Evolutionary conservation across 2,888 invertebrate genomes (phyloP).

Genomic region (Meandrusa payeni): DNA sequence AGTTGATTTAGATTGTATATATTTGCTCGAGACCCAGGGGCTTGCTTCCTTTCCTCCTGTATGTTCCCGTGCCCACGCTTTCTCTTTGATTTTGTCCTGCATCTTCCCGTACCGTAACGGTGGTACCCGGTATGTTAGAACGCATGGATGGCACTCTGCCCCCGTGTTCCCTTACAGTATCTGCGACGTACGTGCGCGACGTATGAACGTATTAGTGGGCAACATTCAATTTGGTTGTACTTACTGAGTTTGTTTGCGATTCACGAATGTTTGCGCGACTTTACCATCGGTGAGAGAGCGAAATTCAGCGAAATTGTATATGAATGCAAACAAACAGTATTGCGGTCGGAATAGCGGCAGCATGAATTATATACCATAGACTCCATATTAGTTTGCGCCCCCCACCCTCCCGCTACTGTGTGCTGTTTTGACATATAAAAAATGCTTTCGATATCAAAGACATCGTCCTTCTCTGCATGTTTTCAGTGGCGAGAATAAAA

Average conservation of each 20-base stretch:
- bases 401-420: constrained; percentile 58
- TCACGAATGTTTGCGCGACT: constrained; percentile 46
- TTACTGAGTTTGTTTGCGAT: constrained; percentile 64
- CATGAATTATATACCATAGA: constrained; percentile 57
- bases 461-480: constrained; percentile 65
- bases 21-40: constrained; percentile 60
- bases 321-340: constrained; percentile 40
- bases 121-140: constrained; percentile 42
- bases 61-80: constrained; percentile 34
- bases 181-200: constrained; percentile 30
- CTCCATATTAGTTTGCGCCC: constrained; percentile 61
- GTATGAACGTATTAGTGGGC: constrained; percentile 30
- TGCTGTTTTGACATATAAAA: constrained; percentile 39
- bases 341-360: constrained; percentile 51
- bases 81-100: constrained; percentile 49
- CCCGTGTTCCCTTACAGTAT: constrained; percentile 23
- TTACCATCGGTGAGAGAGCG: constrained; percentile 64
- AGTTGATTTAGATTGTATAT: constrained; percentile 51
- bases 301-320: constrained; percentile 70
- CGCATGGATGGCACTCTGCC: constrained; percentile 38
- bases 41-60: constrained; percentile 53
- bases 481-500: constrained; percentile 59
- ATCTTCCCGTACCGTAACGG: constrained; percentile 47
- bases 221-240: constrained; percentile 72
- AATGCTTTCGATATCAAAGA: constrained; percentile 51